These are phyloP conservation scores for Mactra quadrangularis DNA, from an alignment of 1,140 invertebrate genomes.

Conservation along the genomic window DNA sequence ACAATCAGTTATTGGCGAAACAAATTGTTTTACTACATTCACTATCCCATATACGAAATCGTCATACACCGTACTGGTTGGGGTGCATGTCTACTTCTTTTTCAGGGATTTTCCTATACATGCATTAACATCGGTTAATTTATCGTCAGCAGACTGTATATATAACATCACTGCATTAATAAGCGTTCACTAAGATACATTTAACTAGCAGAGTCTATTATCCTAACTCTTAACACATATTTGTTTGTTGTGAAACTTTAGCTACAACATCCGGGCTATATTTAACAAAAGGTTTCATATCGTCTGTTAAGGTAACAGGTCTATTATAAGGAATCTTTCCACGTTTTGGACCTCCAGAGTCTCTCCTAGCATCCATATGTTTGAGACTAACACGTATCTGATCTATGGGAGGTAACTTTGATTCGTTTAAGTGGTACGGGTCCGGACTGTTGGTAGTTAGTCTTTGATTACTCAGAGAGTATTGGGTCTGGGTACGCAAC, in stretches of 20 bases:
- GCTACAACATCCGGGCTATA: conserved; percentile 74
- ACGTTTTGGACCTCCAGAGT: not conserved
- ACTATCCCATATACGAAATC: too few relatives aligned
- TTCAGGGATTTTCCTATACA: too few relatives aligned
- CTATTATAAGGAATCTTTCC: conserved; percentile 49
- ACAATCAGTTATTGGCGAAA: too few relatives aligned
- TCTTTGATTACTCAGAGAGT: conserved; percentile 76
- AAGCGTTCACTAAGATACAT: too few relatives aligned
- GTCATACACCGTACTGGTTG: too few relatives aligned
- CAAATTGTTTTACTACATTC: too few relatives aligned
- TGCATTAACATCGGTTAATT: too few relatives aligned
- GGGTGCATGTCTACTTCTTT: too few relatives aligned
- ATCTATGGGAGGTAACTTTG: conserved; percentile 74
- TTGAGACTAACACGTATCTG: conserved; percentile 72
- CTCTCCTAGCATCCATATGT: conserved; percentile 70
- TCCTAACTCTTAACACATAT: conserved; percentile 34
- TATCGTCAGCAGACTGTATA: too few relatives aligned
- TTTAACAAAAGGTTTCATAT: conserved; percentile 78
- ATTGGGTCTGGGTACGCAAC: conserved; percentile 77
- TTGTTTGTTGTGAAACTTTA: conserved; percentile 53
- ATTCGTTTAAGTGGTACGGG: conserved; percentile 59
- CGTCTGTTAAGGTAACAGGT: conserved; percentile 67
- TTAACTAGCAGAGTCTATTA: too few relatives aligned
- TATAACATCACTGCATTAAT: too few relatives aligned
- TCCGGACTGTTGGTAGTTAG: conserved; percentile 78